A percentile compares a stretch with the other conserved stretches of the same genome.
phyloP scores from a whole-genome alignment of 1,140 invertebrate genomes.

The Phymorhynchus buccinoides region DNA sequence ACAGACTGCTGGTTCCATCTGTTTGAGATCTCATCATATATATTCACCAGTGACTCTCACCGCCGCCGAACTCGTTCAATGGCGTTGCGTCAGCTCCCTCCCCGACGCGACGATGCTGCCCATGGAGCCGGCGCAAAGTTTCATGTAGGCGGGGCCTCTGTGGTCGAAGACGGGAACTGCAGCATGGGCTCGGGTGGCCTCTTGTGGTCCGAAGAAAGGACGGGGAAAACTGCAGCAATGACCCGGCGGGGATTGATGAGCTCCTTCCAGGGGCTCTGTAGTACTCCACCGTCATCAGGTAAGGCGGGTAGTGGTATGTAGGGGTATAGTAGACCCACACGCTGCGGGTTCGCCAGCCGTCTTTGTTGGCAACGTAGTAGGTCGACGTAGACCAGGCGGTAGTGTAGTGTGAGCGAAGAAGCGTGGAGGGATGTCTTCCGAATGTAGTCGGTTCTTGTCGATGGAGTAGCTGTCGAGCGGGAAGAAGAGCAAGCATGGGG shows the following conservation, averaged over 20 bases:
- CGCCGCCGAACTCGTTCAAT: constrained; percentile 61
- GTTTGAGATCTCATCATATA: no score
- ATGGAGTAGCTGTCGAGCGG: not conserved
- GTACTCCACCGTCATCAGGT: constrained; percentile 47
- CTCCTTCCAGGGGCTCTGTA: constrained; percentile 61
- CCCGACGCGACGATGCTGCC: constrained; percentile 55
- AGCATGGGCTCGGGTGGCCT: no score
- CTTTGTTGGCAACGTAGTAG: no score
- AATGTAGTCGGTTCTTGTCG: constrained; percentile 52
- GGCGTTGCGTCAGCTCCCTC: constrained; percentile 53
- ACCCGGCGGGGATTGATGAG: constrained; percentile 62
- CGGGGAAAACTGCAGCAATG: no score
- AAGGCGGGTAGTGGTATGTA: no score
- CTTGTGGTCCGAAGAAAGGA: no score
- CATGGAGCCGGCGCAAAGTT: constrained; percentile 62
- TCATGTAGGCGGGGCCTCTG: constrained; percentile 54
- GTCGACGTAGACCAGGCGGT: constrained; percentile 32
- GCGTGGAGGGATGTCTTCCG: constrained; percentile 51
- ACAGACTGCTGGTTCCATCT: no score
- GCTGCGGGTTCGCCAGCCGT: no score
- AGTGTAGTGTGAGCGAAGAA: constrained; percentile 45
- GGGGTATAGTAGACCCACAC: constrained; percentile 55
- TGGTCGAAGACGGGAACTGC: constrained; percentile 63
- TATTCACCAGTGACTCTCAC: no score
- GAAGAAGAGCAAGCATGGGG: no score